Conservation (phyloP, 2,113 vertebrate species). For the Amblyornis subalaris region DNA sequence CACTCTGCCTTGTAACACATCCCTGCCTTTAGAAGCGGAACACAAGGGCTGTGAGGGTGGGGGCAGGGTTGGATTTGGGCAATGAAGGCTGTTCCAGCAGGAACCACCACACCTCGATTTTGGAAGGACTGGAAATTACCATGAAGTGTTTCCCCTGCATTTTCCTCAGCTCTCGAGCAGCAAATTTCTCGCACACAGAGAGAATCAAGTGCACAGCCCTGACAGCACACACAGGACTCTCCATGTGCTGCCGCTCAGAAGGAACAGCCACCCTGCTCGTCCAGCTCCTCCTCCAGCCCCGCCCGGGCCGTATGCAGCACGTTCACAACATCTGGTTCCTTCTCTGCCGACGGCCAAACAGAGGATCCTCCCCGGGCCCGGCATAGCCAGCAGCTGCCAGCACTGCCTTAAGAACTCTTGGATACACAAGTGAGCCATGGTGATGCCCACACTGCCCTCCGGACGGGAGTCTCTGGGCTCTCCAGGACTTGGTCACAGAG, state of each 20-base stretch:
- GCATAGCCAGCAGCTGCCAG: not conserved
- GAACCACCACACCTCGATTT: not conserved
- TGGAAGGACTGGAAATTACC: not conserved
- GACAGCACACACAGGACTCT: fast-evolving
- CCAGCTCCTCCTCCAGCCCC: not conserved
- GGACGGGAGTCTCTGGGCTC: not conserved
- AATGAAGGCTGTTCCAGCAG: not conserved
- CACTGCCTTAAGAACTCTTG: not conserved
- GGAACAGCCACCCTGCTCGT: not conserved
- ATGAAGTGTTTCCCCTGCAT: not conserved
- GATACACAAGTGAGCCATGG: not conserved
- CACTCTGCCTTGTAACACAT: fast-evolving
- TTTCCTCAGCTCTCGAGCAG: not conserved
- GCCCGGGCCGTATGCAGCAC: fast-evolving
- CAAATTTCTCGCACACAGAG: not conserved
- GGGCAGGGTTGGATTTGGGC: not conserved
- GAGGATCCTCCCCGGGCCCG: not conserved
- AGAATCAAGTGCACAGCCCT: not conserved
- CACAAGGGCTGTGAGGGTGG: fast-evolving
- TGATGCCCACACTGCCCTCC: not conserved
- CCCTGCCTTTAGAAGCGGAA: not conserved
- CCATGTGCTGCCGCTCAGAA: not conserved
- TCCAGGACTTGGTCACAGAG: not conserved
- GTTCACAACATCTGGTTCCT: not conserved
- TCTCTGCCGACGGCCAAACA: not conserved